Evolutionary conservation across 1,140 invertebrate genomes (phyloP).

Genomic region (Arctopsyche grandis): DNA sequence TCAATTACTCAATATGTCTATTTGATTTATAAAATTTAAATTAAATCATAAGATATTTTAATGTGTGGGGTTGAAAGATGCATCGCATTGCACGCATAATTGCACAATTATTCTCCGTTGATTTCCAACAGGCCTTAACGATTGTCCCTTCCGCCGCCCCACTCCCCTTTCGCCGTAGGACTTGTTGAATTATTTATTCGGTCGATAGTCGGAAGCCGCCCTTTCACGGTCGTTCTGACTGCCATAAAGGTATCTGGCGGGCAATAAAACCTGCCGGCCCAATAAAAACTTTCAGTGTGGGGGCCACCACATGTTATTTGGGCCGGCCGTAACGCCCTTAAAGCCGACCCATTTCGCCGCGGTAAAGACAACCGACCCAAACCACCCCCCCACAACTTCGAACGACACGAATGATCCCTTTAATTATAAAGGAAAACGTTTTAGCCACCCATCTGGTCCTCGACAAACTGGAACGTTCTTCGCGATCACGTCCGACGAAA

Average conservation of each 20-base stretch:
- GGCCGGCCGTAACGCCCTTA: neutral
- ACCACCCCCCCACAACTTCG: neutral
- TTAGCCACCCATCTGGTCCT: neutral
- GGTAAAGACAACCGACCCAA: neutral
- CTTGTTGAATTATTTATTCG: constrained; percentile 42
- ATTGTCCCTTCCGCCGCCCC: neutral
- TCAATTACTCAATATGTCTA: too few species aligned
- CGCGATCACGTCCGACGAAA: too few species aligned
- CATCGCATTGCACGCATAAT: neutral
- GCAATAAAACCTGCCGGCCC: constrained; percentile 42
- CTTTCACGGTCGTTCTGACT: constrained; percentile 36
- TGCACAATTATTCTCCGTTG: neutral
- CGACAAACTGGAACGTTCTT: neutral
- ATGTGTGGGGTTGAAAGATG: neutral
- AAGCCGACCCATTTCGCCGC: neutral
- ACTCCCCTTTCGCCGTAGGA: neutral
- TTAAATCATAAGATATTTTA: neutral
- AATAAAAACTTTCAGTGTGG: constrained; percentile 35
- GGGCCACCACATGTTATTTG: constrained; percentile 6
- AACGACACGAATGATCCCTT: constrained; percentile 11
- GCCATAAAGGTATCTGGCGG: constrained; percentile 40
- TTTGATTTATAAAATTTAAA: too few species aligned
- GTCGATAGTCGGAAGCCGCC: constrained; percentile 14
- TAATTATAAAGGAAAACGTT: constrained; percentile 30
- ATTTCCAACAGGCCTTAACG: neutral